Conservation (phyloP, 2,113 vertebrate species). For the Sclerurus mexicanus region DNA sequence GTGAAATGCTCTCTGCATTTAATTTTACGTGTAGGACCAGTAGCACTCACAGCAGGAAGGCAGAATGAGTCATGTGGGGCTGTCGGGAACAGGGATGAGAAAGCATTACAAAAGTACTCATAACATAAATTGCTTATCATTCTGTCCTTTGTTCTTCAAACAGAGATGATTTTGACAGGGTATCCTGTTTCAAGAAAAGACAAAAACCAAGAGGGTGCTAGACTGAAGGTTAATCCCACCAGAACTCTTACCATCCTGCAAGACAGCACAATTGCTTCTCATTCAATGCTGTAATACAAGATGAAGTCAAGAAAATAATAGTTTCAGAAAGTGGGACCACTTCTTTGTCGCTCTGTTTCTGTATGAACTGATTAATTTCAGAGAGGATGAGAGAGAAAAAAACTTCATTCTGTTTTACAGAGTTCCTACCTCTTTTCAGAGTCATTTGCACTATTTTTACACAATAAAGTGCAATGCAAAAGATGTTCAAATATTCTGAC, state of each 20-base stretch:
- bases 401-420: neutral
- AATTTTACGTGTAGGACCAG: constrained; percentile 26
- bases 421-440: neutral
- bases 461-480: neutral
- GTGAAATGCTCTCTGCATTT: constrained; percentile 21
- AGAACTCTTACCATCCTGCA: neutral
- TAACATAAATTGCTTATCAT: constrained; percentile 24
- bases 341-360: neutral
- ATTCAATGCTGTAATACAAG: neutral
- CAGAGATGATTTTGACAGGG: neutral
- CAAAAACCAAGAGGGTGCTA: neutral
- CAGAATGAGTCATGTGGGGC: constrained; percentile 29
- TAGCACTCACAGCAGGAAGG: constrained; percentile 22
- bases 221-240: neutral
- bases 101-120: constrained; percentile 5
- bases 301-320: neutral
- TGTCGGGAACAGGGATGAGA: constrained; percentile 18
- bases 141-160: neutral
- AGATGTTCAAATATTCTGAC: neutral
- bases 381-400: neutral
- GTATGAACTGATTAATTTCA: neutral
- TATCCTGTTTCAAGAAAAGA: neutral
- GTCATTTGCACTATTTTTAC: neutral
- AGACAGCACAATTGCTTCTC: neutral
- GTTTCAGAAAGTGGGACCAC: neutral